phyloP scores from a whole-genome alignment of 37 sponge, comb jelly and placozoan genomes.

The Eunapius fragilis region DNA sequence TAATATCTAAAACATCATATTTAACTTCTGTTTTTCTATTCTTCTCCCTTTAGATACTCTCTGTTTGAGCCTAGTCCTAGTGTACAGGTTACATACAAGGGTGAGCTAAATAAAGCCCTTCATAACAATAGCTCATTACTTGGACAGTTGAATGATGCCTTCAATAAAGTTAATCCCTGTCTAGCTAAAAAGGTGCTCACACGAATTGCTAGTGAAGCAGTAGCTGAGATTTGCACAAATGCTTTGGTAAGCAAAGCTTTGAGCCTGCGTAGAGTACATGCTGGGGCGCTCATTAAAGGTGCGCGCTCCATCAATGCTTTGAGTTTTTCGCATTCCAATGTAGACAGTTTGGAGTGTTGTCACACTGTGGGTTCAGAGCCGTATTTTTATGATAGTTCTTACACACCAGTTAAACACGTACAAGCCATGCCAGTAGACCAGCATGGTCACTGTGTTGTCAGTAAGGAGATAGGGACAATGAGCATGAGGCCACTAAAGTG shows the following conservation, averaged over 20 bases:
- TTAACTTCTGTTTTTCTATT: background rate
- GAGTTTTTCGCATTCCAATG: background rate
- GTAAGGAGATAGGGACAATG: conserved; percentile 10
- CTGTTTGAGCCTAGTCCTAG: background rate
- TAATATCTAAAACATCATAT: no score
- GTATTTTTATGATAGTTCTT: conserved; percentile 16
- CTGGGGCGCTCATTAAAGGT: background rate
- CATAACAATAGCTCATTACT: background rate
- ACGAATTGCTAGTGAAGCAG: conserved; percentile 1
- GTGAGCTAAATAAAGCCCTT: conserved; percentile 1
- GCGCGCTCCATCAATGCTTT: background rate
- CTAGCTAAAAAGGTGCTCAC: background rate
- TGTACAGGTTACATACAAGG: background rate
- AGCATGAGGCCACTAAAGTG: conserved; percentile 16
- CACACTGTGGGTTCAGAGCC: conserved; percentile 24
- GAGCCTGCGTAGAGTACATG: background rate
- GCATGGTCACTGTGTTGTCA: conserved; percentile 10
- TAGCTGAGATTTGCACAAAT: background rate
- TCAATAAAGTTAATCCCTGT: background rate
- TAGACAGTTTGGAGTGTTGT: background rate
- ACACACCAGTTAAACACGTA: background rate
- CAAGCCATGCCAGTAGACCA: conserved; percentile 20
- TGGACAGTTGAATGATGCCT: background rate
- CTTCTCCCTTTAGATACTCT: background rate
- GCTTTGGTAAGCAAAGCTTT: background rate